Evolutionary conservation across 2,797 vertebrate genomes (phyloP).

Genomic region (Chrysocyon brachyurus): DNA sequence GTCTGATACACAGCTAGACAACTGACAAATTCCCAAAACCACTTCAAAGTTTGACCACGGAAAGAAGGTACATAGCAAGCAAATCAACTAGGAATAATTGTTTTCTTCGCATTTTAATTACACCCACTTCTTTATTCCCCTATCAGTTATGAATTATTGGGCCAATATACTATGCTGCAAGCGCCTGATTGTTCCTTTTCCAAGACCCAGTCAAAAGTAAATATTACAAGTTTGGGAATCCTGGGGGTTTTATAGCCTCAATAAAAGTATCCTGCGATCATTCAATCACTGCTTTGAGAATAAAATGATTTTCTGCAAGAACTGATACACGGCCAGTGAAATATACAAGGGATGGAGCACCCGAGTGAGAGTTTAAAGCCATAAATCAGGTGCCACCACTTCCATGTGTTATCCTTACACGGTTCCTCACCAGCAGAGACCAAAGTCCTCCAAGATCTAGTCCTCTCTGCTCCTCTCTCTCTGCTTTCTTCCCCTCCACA

Average conservation of each 20-base stretch:
- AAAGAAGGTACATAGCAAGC: background rate
- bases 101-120: constrained; percentile 19
- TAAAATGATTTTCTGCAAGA: constrained; percentile 27
- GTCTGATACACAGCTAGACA: background rate
- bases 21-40: background rate
- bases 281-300: background rate
- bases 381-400: background rate
- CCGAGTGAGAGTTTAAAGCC: background rate
- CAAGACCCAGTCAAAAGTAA: background rate
- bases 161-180: background rate
- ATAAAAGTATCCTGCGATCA: background rate
- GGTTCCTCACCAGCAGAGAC: background rate
- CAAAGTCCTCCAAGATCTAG: background rate
- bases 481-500: background rate
- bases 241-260: background rate
- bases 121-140: background rate
- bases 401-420: background rate
- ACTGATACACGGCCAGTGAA: background rate
- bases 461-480: accelerated
- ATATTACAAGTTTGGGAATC: background rate
- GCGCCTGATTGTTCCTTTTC: background rate
- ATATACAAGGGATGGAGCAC: background rate
- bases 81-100: background rate
- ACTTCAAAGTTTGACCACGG: background rate
- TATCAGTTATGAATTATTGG: background rate